These are phyloP conservation scores for Phaethornis superciliosus DNA, from an alignment of 2,113 vertebrate genomes.

Conservation along the genomic window DNA sequence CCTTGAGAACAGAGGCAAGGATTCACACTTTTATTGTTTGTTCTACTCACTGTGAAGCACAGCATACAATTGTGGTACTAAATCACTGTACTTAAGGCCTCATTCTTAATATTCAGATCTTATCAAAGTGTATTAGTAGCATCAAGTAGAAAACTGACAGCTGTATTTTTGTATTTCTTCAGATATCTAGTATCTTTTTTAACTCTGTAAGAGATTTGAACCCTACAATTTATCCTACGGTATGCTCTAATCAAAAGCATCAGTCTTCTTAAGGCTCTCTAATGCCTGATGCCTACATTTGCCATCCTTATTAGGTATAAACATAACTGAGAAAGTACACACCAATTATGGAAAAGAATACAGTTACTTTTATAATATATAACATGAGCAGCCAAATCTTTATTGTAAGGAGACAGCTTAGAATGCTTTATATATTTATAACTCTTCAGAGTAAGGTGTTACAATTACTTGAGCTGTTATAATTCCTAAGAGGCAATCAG, in stretches of 20 bases:
- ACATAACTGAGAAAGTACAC: background rate
- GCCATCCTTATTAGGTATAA: background rate
- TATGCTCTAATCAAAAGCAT: constrained; percentile 2
- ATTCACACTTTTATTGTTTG: background rate
- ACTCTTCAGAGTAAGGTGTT: background rate
- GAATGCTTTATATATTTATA: constrained; percentile 18
- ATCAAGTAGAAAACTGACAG: constrained; percentile 37
- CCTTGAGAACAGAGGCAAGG: constrained; percentile 18
- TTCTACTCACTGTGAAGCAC: background rate
- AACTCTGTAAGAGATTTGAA: constrained; percentile 6
- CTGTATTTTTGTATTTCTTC: constrained; percentile 12
- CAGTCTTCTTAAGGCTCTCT: constrained; percentile 5
- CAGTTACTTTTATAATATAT: background rate
- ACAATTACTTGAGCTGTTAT: constrained; percentile 3
- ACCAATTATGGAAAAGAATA: background rate
- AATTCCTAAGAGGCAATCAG: constrained; percentile 1
- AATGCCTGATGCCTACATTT: background rate
- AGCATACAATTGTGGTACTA: background rate
- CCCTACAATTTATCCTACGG: background rate
- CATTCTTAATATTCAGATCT: constrained; percentile 49
- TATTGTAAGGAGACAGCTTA: background rate
- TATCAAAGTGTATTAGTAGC: constrained; percentile 49
- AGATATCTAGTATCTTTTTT: background rate
- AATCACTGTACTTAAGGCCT: constrained; percentile 8
- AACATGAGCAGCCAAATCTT: background rate